Percentiles rank a stretch among this genome's conserved stretches.
phyloP scores from a whole-genome alignment of 2,797 vertebrate species.

The Neomorphus geoffroyi region DNA sequence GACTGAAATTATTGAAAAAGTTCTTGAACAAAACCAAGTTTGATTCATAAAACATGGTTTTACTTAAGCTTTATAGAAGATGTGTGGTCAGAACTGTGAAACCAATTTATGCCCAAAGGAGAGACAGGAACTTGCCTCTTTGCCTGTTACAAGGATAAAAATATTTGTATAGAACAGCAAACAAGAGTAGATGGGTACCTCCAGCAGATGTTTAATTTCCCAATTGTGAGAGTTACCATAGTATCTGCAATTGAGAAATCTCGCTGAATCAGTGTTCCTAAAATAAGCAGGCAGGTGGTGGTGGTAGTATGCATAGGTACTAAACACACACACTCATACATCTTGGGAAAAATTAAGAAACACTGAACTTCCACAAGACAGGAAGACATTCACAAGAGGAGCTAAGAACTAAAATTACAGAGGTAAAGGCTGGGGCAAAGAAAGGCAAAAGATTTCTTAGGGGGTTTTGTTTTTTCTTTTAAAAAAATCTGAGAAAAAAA shows the following conservation, averaged over 20 bases:
- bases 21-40: not conserved
- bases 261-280: not conserved
- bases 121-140: not conserved
- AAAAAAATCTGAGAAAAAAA: not conserved
- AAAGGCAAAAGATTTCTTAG: not conserved
- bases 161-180: not conserved
- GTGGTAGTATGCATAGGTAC: not conserved
- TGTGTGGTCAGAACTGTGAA: not conserved
- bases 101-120: not conserved
- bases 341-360: not conserved
- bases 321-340: not conserved
- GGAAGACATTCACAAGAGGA: not conserved
- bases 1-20: not conserved
- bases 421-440: not conserved
- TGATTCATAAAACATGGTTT: not conserved
- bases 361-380: not conserved
- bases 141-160: not conserved
- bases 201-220: not conserved
- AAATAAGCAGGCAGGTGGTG: not conserved
- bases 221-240: not conserved
- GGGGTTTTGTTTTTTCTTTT: not conserved
- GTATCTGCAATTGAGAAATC: not conserved
- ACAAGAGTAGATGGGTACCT: not conserved
- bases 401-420: not conserved
- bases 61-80: not conserved